These are phyloP conservation scores for Sturmia bella DNA, from an alignment of 2,888 invertebrate species.

Conservation along the genomic window DNA sequence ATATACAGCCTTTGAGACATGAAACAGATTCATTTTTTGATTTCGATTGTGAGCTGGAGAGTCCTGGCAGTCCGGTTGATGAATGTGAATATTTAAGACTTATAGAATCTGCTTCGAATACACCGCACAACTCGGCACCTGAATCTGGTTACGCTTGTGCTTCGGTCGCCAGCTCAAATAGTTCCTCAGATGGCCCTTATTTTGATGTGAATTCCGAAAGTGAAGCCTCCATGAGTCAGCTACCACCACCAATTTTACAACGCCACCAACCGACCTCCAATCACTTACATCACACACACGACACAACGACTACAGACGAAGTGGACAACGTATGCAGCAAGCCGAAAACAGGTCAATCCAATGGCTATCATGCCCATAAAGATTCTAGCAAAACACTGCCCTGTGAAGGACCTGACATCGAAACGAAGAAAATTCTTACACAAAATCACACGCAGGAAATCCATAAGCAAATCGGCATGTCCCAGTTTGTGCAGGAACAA, in stretches of 20 bases:
- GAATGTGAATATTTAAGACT: conserved; percentile 83
- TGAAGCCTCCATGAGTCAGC: conserved; percentile 44
- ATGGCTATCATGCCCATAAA: conserved; percentile 55
- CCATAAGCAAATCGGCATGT: conserved; percentile 24
- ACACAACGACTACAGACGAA: conserved; percentile 45
- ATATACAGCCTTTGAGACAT: conserved; percentile 83
- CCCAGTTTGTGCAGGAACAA: conserved; percentile 25
- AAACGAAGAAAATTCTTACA: background rate
- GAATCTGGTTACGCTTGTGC: conserved; percentile 84
- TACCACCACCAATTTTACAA: conserved; percentile 46
- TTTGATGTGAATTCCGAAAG: conserved; percentile 81
- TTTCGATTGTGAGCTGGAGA: conserved; percentile 86
- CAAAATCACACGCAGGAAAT: conserved; percentile 32
- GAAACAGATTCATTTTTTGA: conserved; percentile 85
- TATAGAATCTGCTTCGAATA: conserved; percentile 83
- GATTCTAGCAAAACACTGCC: conserved; percentile 59
- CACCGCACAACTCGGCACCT: conserved; percentile 82
- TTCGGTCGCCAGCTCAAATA: conserved; percentile 82
- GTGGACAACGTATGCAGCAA: conserved; percentile 27
- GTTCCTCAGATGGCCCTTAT: conserved; percentile 82
- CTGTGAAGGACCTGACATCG: conserved; percentile 55
- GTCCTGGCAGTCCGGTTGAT: conserved; percentile 88
- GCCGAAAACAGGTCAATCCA: conserved; percentile 24
- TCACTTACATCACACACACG: conserved; percentile 49
- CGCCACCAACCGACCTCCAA: conserved; percentile 27